phyloP scores from a whole-genome alignment of 2,888 invertebrate genomes.

The Dryococelus australis region DNA sequence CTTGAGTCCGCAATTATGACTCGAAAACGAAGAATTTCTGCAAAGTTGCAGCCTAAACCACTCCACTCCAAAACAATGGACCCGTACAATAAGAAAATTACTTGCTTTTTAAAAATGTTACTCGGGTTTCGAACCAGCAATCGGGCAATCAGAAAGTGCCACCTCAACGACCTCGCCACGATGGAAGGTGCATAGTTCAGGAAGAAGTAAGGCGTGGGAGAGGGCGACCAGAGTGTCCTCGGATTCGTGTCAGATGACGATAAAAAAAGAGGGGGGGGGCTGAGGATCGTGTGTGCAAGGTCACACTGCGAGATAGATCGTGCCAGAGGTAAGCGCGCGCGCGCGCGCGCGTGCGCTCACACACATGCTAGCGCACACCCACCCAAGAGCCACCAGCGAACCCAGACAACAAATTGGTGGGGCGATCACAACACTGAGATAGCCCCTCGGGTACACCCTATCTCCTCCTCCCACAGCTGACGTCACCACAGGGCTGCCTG shows the following conservation, averaged over 20 bases:
- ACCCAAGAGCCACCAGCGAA: neutral
- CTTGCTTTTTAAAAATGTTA: no score
- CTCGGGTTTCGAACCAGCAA: no score
- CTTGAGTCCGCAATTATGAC: no score
- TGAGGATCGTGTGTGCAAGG: neutral
- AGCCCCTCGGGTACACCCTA: neutral
- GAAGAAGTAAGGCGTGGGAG: neutral
- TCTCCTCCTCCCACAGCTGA: neutral
- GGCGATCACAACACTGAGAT: neutral
- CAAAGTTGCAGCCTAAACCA: no score
- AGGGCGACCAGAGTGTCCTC: neutral
- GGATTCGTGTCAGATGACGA: neutral
- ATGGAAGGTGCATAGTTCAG: neutral
- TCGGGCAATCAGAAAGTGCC: no score
- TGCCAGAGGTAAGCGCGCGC: neutral
- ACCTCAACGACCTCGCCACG: neutral
- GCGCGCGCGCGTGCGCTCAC: neutral
- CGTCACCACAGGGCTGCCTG: neutral
- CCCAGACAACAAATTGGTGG: neutral
- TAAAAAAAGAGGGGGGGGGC: no score
- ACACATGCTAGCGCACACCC: neutral
- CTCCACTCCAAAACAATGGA: no score
- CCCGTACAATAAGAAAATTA: no score
- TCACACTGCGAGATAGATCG: neutral
- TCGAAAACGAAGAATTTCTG: no score